These are phyloP conservation scores for Apis florea DNA, from an alignment of 1,140 invertebrate species.

Conservation along the genomic window DNA sequence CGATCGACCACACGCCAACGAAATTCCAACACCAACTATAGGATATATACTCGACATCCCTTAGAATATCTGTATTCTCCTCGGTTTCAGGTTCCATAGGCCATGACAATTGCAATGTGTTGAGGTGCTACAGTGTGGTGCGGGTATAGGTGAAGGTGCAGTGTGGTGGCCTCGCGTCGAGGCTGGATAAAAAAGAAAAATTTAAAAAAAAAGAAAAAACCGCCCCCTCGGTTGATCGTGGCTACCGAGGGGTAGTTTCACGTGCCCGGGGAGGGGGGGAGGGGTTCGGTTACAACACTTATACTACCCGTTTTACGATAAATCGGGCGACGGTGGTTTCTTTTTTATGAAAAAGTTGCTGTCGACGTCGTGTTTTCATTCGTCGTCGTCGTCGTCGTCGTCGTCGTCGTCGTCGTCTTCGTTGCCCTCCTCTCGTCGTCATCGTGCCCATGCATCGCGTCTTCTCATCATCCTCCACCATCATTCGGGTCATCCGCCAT, in stretches of 20 bases:
- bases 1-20: too few species aligned
- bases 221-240: constrained; percentile 50
- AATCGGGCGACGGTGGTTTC: constrained; percentile 63
- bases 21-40: too few species aligned
- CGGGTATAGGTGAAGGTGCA: constrained; percentile 73
- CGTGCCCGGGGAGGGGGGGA: not conserved
- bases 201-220: constrained; percentile 14
- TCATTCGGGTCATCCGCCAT: constrained; percentile 2
- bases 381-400: constrained; percentile 51
- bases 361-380: constrained; percentile 63
- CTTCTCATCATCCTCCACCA: constrained; percentile 31
- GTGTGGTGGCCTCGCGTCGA: constrained; percentile 69
- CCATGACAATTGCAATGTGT: constrained; percentile 88
- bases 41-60: too few species aligned
- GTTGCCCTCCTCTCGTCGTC: too few species aligned
- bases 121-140: constrained; percentile 79
- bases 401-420: not conserved
- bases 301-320: constrained; percentile 44
- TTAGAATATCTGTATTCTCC: constrained; percentile 6
- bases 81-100: constrained; percentile 85
- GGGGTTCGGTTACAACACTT: not conserved
- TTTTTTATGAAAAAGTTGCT: constrained; percentile 67
- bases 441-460: constrained; percentile 39
- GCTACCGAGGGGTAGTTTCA: constrained; percentile 53
- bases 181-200: constrained; percentile 46